Evolutionary conservation across 2,113 vertebrate species (phyloP).

Genomic region (Saiga tatarica): DNA sequence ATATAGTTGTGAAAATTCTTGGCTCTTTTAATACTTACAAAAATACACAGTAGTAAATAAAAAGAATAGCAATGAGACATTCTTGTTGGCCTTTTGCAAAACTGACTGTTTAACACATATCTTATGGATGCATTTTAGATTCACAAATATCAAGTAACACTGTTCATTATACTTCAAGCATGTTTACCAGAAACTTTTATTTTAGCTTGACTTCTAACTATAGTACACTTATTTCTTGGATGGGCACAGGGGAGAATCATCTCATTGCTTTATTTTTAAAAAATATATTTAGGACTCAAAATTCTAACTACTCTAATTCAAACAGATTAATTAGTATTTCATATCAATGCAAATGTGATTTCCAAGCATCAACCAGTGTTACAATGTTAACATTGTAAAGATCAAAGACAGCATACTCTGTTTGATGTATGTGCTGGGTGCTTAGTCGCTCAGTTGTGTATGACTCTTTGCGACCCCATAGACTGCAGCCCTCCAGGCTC

Average conservation of each 20-base stretch:
- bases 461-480: accelerated
- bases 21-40: neutral
- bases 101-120: neutral
- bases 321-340: neutral
- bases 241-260: neutral
- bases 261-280: neutral
- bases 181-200: neutral
- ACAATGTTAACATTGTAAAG: neutral
- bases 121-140: neutral
- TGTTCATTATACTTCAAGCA: neutral
- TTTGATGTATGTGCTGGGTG: neutral
- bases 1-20: neutral
- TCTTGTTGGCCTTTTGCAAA: neutral
- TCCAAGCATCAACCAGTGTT: neutral
- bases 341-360: neutral
- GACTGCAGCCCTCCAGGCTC: neutral
- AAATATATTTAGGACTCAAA: neutral
- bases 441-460: neutral
- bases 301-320: neutral
- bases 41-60: neutral
- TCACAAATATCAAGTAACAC: neutral
- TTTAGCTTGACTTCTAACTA: neutral
- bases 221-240: neutral
- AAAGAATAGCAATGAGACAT: neutral
- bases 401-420: neutral